A percentile compares a stretch with the other conserved stretches of the same genome.
Conservation (phyloP, 1,140 invertebrate genomes). For the Mercenaria mercenaria region DNA sequence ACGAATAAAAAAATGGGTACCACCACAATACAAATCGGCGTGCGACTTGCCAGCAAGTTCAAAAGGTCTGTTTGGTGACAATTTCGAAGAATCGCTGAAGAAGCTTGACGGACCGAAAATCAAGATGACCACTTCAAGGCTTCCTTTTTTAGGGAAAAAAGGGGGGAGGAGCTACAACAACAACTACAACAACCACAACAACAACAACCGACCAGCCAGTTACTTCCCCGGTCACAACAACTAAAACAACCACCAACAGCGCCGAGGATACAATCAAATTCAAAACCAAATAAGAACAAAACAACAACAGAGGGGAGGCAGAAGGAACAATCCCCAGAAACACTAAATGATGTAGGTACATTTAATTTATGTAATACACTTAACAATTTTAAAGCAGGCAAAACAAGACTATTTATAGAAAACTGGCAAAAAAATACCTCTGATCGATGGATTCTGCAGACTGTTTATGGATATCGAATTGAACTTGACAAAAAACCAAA, state of each 20-base stretch:
- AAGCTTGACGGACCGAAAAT: background rate
- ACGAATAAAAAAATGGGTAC: background rate
- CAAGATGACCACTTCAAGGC: background rate
- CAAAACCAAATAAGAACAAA: background rate
- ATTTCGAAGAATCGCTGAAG: background rate
- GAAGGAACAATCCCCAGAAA: background rate
- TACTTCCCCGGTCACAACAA: background rate
- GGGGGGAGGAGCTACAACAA: background rate
- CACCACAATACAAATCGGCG: slow-evolving; percentile 3
- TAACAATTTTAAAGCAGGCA: background rate
- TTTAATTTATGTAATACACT: background rate
- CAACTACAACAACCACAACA: background rate
- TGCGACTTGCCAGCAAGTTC: background rate
- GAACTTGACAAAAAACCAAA: background rate
- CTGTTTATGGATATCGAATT: background rate
- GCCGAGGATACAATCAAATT: background rate
- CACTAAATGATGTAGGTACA: background rate
- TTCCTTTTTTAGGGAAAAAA: slow-evolving; percentile 20
- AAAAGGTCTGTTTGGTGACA: slow-evolving; percentile 2
- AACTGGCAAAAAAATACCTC: background rate
- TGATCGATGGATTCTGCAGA: background rate
- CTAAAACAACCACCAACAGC: background rate
- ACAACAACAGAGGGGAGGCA: background rate
- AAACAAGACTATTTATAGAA: background rate
- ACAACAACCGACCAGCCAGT: background rate